Conservation (phyloP, 2,797 vertebrate species). For the Anabas testudineus region DNA sequence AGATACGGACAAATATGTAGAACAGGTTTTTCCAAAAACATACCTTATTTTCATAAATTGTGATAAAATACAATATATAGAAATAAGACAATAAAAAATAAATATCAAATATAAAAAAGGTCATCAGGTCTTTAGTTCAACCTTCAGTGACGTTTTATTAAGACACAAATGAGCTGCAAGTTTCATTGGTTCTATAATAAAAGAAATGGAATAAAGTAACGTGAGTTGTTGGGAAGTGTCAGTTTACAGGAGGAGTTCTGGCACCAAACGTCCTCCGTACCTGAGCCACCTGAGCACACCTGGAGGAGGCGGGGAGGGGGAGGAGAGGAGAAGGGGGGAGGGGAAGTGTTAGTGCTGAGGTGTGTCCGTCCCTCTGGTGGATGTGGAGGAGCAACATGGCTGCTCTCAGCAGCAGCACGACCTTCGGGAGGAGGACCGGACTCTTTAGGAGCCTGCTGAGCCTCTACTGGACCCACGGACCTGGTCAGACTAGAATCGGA, state of each 20-base stretch:
- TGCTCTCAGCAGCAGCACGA: slow-evolving; percentile 11
- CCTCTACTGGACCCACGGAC: background rate
- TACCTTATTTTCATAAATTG: too few relatives aligned
- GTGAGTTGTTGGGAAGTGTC: too few relatives aligned
- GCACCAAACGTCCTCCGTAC: background rate
- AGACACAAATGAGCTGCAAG: too few relatives aligned
- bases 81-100: too few relatives aligned
- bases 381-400: slow-evolving; percentile 62
- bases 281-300: slow-evolving; percentile 17
- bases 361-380: background rate
- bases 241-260: background rate
- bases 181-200: too few relatives aligned
- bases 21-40: too few relatives aligned
- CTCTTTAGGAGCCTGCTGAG: slow-evolving; percentile 36
- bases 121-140: too few relatives aligned
- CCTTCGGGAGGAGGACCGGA: slow-evolving; percentile 8
- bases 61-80: too few relatives aligned
- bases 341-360: background rate
- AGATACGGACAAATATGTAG: too few relatives aligned
- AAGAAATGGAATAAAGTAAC: too few relatives aligned
- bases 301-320: background rate
- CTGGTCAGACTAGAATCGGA: background rate
- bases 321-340: background rate
- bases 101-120: too few relatives aligned
- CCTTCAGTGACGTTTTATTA: too few relatives aligned